These are phyloP conservation scores for Sphinx pinastri DNA, from an alignment of 2,888 invertebrate species.

Conservation along the genomic window DNA sequence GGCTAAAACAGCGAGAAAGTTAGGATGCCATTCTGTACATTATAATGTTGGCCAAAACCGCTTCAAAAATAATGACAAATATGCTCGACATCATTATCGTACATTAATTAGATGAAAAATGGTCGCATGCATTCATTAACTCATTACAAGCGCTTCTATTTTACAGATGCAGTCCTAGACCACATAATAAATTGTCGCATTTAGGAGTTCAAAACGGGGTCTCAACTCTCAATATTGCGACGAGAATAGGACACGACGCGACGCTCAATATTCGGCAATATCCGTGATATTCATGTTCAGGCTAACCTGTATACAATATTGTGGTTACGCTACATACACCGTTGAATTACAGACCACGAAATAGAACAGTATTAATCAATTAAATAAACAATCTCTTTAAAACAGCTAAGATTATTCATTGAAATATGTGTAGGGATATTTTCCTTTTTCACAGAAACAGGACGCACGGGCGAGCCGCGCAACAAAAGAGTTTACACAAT, in stretches of 20 bases:
- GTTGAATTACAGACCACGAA: neutral
- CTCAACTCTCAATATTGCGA: neutral
- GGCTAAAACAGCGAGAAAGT: neutral
- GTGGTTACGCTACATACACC: neutral
- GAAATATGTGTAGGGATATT: neutral
- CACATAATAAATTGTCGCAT: neutral
- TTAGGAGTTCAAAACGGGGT: neutral
- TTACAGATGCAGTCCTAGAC: neutral
- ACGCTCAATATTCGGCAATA: neutral
- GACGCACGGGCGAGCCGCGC: neutral
- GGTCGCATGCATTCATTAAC: too few relatives aligned
- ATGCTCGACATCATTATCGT: neutral
- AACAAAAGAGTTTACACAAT: slow-evolving; percentile 21
- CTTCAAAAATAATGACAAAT: neutral
- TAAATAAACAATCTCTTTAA: neutral
- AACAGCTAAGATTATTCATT: neutral
- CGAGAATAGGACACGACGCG: neutral
- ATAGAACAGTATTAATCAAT: neutral
- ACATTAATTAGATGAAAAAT: neutral
- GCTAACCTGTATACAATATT: slow-evolving; percentile 1
- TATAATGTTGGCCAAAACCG: too few relatives aligned
- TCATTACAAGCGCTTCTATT: too few relatives aligned
- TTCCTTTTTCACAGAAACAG: neutral
- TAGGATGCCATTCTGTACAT: neutral
- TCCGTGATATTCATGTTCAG: neutral